Evolutionary conservation across 2,888 invertebrate species (phyloP), one percentile per base, ranked within the genome.

Genomic region (Penaeus monodon): DNA sequence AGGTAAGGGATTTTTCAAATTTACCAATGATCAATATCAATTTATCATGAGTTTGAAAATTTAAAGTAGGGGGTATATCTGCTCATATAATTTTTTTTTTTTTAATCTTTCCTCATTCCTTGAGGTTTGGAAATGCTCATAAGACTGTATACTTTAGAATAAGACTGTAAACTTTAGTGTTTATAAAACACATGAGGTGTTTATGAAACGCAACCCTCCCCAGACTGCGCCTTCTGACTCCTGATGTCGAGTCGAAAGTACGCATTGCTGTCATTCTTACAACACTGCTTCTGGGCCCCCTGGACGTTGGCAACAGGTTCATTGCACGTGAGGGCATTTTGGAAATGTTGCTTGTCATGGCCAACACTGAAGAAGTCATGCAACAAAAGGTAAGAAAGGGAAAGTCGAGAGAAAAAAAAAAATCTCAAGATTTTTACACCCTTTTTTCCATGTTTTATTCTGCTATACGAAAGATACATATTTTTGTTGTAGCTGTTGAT

Each of bases 281-380:
- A 78, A 95, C 97, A 8, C 93, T 99, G 84, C 93, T 99, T 10
- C 94, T 96, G 92, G 99, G 99, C 20, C 97, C 99, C 0, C 93
- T 98, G 79, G 99, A 99, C 92, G 96, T 98, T 74, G 99, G 99
- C 27, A 98, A 98, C 92, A 93, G 90, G 20, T 78, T 90, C 57
- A 88, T 90, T 83, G 96, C 96, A 10, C 92, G 92, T 81, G 92
- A 93, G 78, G 98, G 98, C 63, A 96, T 99, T 88, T 94, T 99
- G 91, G 97, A 98, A 92, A 98, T 99, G 96, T 98, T 99, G 92
- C 93, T 99, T 63, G 97, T 97, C 12, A 98, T 99, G 98, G 99
- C 99, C 2, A 96, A 96, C 88, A 96, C 97, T 20, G 97, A 98
- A n/a, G 97, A 98, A 91, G 91, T 94, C 24, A 93, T 98, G 0